Base-by-base conservation (phyloP, 1,140 invertebrate species). In the Odontomachus brunneus region DNA sequence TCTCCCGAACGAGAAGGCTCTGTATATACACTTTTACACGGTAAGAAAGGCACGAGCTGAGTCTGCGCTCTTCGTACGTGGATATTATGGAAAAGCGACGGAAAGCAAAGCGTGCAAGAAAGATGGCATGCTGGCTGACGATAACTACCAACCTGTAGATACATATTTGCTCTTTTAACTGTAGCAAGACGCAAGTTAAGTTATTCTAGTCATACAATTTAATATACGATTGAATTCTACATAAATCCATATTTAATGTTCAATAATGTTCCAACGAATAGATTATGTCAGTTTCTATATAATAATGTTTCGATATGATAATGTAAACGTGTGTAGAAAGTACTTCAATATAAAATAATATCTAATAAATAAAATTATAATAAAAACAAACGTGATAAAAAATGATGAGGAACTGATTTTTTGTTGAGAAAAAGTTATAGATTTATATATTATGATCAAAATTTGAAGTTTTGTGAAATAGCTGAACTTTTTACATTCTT, bases 51-150 rank as follows among this genome's bases (percentile, higher is more conserved):
- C 72, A 60, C 19, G 60, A 60, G 55, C 53, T 75, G 91, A 90
- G 91, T 88, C 87, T 92, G 92, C 92, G 92, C 91, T 63, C 72
- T 91, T 88, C 67, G 84, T 88, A 88, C 84, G 88, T 90, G 86
- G 82, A 74, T 80, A 85, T 57, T 69, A 57, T 84, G 75, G 59
- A 85, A 82, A 73, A 81, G 74, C 63, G 75, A 73, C 24, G 59
- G 75, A 72, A 82, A 48, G 44, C 22, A 51, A 67, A 78, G 55
- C 60, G 74, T 44, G 9, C 48, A 57, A 82, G 82, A 62, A 84
- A 86, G 49, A 84, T 63, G 9, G 38, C 38, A 44, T 63, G 66
- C 84, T n/a, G n/a, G n/a, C n/a, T n/a, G 71, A 73, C 85, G 83
- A 44, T 44, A 44, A 33, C 78, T 92, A 91, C 89, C 92, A 92